These are phyloP conservation scores for Mustela lutreola DNA, from an alignment of 2,113 vertebrate genomes.

Conservation along the genomic window DNA sequence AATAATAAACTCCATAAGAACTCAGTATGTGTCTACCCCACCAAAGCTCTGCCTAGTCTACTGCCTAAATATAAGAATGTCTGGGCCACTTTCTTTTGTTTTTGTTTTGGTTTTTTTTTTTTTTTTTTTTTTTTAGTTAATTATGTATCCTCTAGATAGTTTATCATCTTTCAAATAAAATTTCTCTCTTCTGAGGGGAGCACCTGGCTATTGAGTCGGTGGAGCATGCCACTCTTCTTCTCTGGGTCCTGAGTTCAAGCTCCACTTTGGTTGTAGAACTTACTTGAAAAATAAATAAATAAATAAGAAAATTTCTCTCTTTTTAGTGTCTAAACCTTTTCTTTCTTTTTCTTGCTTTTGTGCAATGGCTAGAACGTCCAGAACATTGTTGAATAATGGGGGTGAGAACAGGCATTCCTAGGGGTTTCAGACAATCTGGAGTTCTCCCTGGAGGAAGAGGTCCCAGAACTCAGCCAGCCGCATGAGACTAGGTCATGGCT, in stretches of 20 bases:
- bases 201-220: neutral
- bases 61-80: slow-evolving; percentile 3
- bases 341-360: slow-evolving; percentile 20
- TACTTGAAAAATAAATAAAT: neutral
- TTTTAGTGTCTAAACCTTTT: slow-evolving; percentile 10
- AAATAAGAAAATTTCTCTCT: neutral
- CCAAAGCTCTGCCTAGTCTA: neutral
- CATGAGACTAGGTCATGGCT: neutral
- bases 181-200: neutral
- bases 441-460: neutral
- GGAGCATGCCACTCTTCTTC: neutral
- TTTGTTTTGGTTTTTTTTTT: no score
- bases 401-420: neutral
- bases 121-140: neutral
- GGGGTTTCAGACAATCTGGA: neutral
- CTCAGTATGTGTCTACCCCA: neutral
- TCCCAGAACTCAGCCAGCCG: neutral
- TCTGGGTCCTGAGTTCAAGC: neutral
- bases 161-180: slow-evolving; percentile 47
- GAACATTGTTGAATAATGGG: neutral
- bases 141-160: neutral
- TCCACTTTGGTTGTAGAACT: neutral
- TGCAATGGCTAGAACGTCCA: neutral
- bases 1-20: neutral
- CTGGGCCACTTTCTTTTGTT: neutral